Conservation (phyloP, 2,113 vertebrate genomes). For the Motacilla tschutschensis region DNA sequence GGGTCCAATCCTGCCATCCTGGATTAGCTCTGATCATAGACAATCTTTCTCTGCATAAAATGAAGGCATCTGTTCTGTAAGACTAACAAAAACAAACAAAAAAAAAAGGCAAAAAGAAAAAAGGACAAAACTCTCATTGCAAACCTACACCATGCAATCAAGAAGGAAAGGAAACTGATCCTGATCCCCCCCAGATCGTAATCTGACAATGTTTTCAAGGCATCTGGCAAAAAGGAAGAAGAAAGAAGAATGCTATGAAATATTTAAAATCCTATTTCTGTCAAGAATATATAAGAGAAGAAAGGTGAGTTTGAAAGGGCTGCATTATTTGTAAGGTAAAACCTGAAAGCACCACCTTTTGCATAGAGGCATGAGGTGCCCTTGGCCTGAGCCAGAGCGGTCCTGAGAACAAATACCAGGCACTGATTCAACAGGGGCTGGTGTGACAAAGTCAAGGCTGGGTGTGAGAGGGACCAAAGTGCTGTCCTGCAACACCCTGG, state of each 20-base stretch:
- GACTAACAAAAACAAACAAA: neutral
- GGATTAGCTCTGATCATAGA: conserved; percentile 55
- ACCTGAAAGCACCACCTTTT: conserved; percentile 22
- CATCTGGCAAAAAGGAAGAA: conserved; percentile 30
- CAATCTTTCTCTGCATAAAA: conserved; percentile 34
- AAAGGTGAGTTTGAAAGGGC: conserved; percentile 5
- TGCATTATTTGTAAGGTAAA: neutral
- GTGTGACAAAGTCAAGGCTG: neutral
- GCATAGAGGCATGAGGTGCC: neutral
- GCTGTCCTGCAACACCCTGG: neutral
- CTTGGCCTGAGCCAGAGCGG: neutral
- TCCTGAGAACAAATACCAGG: conserved; percentile 25
- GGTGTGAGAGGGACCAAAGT: neutral
- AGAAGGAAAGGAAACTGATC: conserved; percentile 46
- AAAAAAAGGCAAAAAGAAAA: neutral
- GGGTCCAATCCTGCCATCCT: conserved; percentile 58
- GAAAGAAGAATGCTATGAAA: conserved; percentile 38
- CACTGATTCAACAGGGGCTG: neutral
- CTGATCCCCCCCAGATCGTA: conserved; percentile 1
- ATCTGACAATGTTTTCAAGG: conserved; percentile 51
- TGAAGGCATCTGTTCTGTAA: conserved; percentile 45
- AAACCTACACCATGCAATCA: conserved; percentile 47
- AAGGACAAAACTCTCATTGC: neutral
- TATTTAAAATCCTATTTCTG: conserved; percentile 47
- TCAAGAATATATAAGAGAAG: neutral